phyloP scores from a whole-genome alignment of 2,797 vertebrate species.

The Tamandua tetradactyla region DNA sequence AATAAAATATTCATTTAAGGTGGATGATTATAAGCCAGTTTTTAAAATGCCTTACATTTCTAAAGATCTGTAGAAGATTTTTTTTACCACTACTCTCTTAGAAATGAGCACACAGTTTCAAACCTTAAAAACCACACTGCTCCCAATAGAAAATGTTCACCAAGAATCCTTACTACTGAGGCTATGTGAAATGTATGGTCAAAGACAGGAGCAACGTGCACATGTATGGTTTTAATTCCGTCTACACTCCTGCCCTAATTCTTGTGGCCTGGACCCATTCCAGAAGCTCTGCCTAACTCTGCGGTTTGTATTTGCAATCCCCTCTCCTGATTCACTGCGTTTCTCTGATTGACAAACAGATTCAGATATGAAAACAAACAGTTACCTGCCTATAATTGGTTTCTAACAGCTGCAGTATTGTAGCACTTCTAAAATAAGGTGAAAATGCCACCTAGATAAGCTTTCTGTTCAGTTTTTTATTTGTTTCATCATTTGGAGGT shows the following conservation, averaged over 20 bases:
- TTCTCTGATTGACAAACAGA: constrained; percentile 93
- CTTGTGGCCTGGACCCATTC: constrained; percentile 94
- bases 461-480: constrained; percentile 52
- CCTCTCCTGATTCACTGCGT: constrained; percentile 87
- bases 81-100: constrained; percentile 46
- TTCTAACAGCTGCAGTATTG: constrained; percentile 84
- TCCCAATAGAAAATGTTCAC: constrained; percentile 85
- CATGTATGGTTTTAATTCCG: constrained; percentile 82
- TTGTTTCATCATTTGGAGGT: constrained; percentile 53
- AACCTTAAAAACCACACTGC: constrained; percentile 83
- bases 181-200: constrained; percentile 83
- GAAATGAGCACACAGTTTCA: constrained; percentile 24
- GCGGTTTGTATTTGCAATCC: constrained; percentile 92
- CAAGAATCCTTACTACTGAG: constrained; percentile 83
- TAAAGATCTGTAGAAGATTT: constrained; percentile 46
- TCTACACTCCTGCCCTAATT: constrained; percentile 83
- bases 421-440: constrained; percentile 25
- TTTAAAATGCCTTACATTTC: constrained; percentile 45
- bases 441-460: constrained; percentile 44
- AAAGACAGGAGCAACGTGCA: constrained; percentile 76
- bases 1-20: constrained; percentile 38
- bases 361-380: constrained; percentile 93
- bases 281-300: constrained; percentile 90
- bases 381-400: constrained; percentile 87
- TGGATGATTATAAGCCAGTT: constrained; percentile 9